Percentiles rank a stretch among this genome's conserved stretches.
Evolutionary conservation across 1,140 invertebrate genomes (phyloP).

Genomic region (Sogatella furcifera): DNA sequence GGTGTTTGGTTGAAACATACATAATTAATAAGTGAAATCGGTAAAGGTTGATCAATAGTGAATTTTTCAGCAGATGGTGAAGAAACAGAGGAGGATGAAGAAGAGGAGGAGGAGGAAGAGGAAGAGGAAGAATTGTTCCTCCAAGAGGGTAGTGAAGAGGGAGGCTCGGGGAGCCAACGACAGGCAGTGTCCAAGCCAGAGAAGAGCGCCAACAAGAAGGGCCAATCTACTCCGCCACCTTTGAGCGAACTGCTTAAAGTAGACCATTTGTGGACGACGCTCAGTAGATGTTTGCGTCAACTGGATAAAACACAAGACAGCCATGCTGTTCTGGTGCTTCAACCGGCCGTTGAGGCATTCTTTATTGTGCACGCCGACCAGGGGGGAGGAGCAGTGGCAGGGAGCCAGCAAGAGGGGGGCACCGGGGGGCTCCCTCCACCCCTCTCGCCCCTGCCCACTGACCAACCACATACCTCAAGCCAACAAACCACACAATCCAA

Average conservation of each 20-base stretch:
- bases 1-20: too few species aligned
- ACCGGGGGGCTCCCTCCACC: conserved; percentile 5
- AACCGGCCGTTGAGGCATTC: conserved; percentile 82
- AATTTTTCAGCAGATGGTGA: too few species aligned
- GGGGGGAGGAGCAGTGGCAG: conserved; percentile 35
- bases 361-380: conserved; percentile 70
- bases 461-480: background rate
- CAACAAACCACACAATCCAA: conserved; percentile 42
- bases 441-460: conserved; percentile 7
- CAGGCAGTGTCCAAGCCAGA: background rate
- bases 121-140: too few species aligned
- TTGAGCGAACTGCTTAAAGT: conserved; percentile 64
- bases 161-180: background rate
- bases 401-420: background rate
- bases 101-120: too few species aligned
- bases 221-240: conserved; percentile 29
- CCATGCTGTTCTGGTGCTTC: conserved; percentile 73
- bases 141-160: too few species aligned
- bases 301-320: conserved; percentile 82
- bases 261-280: conserved; percentile 65
- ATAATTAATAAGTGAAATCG: too few species aligned
- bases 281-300: conserved; percentile 72
- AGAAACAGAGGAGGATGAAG: too few species aligned
- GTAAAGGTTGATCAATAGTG: too few species aligned
- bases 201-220: background rate